Conservation (phyloP, 2,888 invertebrate genomes). For the Ligdia adustata region DNA sequence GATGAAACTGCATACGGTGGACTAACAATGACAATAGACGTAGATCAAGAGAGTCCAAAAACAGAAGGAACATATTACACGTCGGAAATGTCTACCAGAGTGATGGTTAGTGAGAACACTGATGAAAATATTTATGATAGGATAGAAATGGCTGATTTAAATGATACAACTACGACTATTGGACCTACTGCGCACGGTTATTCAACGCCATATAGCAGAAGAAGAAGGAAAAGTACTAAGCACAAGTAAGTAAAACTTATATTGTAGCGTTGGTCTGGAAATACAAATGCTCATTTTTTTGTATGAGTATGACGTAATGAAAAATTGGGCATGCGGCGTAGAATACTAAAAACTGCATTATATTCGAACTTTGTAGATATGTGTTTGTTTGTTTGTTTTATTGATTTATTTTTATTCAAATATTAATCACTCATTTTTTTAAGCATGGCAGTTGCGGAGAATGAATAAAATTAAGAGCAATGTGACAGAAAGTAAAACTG, state of each 20-base stretch:
- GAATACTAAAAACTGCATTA: too few species aligned
- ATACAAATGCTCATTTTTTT: too few species aligned
- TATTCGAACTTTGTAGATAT: too few species aligned
- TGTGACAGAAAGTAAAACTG: too few species aligned
- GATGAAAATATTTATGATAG: constrained; percentile 50
- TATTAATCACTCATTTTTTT: too few species aligned
- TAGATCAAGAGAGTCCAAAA: constrained; percentile 62
- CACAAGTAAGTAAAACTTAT: constrained; percentile 65
- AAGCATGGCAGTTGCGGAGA: too few species aligned
- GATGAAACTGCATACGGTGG: constrained; percentile 62
- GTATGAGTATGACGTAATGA: too few species aligned
- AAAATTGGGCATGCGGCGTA: too few species aligned
- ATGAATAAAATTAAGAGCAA: too few species aligned
- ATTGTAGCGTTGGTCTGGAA: too few species aligned
- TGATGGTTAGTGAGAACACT: constrained; percentile 51
- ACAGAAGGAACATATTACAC: constrained; percentile 47
- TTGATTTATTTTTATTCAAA: too few species aligned
- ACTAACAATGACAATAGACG: constrained; percentile 70
- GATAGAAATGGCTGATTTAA: constrained; percentile 58
- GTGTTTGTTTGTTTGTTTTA: too few species aligned
- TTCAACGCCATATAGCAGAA: constrained; percentile 62
- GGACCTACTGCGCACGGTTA: constrained; percentile 51
- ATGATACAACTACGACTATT: constrained; percentile 46
- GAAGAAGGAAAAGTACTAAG: constrained; percentile 55
- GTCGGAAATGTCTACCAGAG: constrained; percentile 60